These are phyloP conservation scores for Diuraphis noxia DNA, from an alignment of 1,140 invertebrate genomes.

Conservation along the genomic window DNA sequence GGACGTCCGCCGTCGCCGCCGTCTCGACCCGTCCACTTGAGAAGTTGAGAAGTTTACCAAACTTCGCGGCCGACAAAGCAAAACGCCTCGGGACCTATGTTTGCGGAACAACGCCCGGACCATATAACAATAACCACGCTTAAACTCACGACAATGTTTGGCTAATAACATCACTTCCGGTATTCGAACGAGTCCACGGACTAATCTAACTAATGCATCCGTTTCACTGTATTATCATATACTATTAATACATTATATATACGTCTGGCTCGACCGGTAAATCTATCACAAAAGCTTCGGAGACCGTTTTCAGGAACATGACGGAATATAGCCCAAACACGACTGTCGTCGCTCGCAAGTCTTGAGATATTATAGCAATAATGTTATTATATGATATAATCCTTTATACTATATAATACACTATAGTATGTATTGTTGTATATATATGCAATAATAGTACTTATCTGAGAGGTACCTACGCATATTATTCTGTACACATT, in stretches of 20 bases:
- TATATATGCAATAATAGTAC: too few species aligned
- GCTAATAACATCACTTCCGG: slow-evolving; percentile 34
- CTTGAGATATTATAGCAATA: too few species aligned
- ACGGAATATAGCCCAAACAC: too few species aligned
- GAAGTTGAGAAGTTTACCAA: not conserved
- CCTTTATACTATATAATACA: not conserved
- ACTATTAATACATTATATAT: not conserved
- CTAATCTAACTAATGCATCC: slow-evolving; percentile 37
- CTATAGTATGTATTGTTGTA: too few species aligned
- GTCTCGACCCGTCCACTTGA: not conserved
- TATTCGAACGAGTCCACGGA: not conserved
- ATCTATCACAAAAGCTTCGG: not conserved
- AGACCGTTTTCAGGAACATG: not conserved
- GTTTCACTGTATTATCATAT: not conserved
- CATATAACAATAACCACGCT: slow-evolving; percentile 12
- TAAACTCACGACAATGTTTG: slow-evolving; percentile 27
- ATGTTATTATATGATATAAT: not conserved
- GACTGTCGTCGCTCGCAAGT: not conserved
- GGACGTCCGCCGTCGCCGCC: not conserved
- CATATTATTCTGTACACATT: too few species aligned
- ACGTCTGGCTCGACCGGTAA: not conserved
- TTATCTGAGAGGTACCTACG: not conserved
- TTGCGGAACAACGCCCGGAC: not conserved
- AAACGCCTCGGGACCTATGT: slow-evolving; percentile 19
- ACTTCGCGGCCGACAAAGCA: not conserved